Conservation (phyloP, 2,888 invertebrate species). For the Plebejus anna region DNA sequence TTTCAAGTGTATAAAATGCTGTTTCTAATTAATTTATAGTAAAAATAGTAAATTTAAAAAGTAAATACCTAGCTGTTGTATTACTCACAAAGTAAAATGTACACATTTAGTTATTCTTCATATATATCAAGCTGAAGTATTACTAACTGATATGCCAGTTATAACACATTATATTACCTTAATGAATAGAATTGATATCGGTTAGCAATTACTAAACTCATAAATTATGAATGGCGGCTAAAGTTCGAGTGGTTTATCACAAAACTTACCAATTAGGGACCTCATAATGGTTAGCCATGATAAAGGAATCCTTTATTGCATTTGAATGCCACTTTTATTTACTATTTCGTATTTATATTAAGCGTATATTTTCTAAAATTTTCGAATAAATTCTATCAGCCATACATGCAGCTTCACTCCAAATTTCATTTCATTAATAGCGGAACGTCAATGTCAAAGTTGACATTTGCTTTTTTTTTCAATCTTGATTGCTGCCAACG, state of each 20-base stretch:
- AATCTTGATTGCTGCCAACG: no score
- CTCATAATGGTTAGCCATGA: constrained; percentile 94
- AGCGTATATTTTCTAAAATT: background rate
- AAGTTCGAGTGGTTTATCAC: constrained; percentile 29
- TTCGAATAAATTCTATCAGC: background rate
- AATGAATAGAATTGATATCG: background rate
- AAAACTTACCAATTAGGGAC: constrained; percentile 90
- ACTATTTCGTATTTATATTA: background rate
- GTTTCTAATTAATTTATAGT: background rate
- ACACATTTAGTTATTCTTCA: background rate
- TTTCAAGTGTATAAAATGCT: background rate
- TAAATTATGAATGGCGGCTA: constrained; percentile 39
- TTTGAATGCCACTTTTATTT: background rate
- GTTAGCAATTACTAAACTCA: constrained; percentile 14
- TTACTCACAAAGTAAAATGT: background rate
- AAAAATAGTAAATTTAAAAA: no score
- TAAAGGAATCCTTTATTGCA: constrained; percentile 29
- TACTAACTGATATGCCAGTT: background rate
- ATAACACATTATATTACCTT: background rate
- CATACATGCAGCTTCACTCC: background rate
- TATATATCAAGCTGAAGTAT: background rate
- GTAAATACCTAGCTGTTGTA: background rate
- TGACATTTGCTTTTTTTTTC: background rate
- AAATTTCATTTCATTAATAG: background rate
- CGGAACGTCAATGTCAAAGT: background rate